phyloP scores from a whole-genome alignment of 2,888 invertebrate species.

The Anoplius nigerrimus region DNA sequence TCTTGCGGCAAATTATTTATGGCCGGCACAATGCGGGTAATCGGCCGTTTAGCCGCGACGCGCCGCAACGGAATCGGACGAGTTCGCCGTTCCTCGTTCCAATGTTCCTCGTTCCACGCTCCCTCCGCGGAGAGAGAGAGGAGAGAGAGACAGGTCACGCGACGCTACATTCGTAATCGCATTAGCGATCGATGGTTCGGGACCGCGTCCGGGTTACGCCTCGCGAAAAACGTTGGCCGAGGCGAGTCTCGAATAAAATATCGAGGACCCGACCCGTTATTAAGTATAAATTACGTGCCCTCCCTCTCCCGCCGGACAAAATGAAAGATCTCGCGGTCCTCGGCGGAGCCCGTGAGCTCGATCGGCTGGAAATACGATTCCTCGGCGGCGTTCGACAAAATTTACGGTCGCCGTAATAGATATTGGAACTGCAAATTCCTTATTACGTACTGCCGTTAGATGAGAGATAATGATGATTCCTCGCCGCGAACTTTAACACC shows the following conservation, averaged over 20 bases:
- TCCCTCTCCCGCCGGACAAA: slow-evolving; percentile 19
- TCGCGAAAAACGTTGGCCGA: slow-evolving; percentile 21
- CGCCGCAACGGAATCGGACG: neutral
- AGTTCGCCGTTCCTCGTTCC: neutral
- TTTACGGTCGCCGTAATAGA: slow-evolving; percentile 56
- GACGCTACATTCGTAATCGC: slow-evolving; percentile 33
- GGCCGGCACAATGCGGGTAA: no score
- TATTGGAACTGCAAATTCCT: slow-evolving; percentile 57
- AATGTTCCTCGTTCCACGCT: no score
- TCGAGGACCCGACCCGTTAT: slow-evolving; percentile 39
- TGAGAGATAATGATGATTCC: slow-evolving; percentile 58
- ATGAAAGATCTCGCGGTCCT: slow-evolving; percentile 12
- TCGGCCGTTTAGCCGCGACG: no score
- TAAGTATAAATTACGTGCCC: slow-evolving; percentile 58
- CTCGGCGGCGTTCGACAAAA: slow-evolving; percentile 42
- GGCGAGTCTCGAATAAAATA: slow-evolving; percentile 35
- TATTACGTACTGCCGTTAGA: slow-evolving; percentile 58
- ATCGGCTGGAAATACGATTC: slow-evolving; percentile 59
- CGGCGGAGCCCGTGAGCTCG: slow-evolving; percentile 39
- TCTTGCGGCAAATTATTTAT: no score
- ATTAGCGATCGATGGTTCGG: slow-evolving; percentile 46
- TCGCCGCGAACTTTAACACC: slow-evolving; percentile 54
- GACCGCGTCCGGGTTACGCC: slow-evolving; percentile 36
- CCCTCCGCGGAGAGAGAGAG: no score
- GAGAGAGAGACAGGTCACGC: neutral